phyloP scores from a whole-genome alignment of 2,888 invertebrate species.

The Leucophenga maculata region DNA sequence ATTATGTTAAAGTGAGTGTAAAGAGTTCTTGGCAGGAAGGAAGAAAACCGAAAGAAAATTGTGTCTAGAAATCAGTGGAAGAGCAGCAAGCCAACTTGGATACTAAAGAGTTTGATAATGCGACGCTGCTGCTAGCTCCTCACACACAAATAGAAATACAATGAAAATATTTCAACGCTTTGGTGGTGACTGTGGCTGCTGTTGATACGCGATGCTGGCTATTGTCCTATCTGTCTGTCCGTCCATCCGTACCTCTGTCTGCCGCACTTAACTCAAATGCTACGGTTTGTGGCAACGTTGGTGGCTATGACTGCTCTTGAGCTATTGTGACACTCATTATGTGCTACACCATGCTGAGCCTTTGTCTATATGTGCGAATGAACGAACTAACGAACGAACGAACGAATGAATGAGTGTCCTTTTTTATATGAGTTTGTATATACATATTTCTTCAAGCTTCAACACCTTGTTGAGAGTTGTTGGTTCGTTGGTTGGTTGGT shows the following conservation, averaged over 20 bases:
- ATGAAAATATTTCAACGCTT: not conserved
- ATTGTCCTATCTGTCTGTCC: too few relatives aligned
- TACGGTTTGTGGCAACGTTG: too few relatives aligned
- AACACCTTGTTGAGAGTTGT: slow-evolving; percentile 35
- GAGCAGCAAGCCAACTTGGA: not conserved
- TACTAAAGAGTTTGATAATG: not conserved
- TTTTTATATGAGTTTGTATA: not conserved
- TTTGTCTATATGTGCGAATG: slow-evolving; percentile 23
- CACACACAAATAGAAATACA: not conserved
- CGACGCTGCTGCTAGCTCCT: not conserved
- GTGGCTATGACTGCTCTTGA: slow-evolving; percentile 4
- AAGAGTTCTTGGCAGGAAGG: slow-evolving; percentile 3
- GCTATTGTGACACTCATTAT: slow-evolving; percentile 26
- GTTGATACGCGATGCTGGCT: slow-evolving; percentile 5
- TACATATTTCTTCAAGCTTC: slow-evolving; percentile 18
- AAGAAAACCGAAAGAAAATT: not conserved
- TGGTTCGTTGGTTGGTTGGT: slow-evolving; percentile 9
- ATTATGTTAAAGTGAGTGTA: slow-evolving; percentile 20
- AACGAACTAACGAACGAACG: too few relatives aligned
- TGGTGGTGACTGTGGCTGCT: not conserved
- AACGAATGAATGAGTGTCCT: slow-evolving; percentile 16
- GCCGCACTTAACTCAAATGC: too few relatives aligned
- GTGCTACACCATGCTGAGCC: slow-evolving; percentile 25
- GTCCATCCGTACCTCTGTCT: too few relatives aligned
- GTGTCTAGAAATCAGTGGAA: not conserved